Conservation (phyloP, 2,888 invertebrate genomes). For the Drepana falcataria region DNA sequence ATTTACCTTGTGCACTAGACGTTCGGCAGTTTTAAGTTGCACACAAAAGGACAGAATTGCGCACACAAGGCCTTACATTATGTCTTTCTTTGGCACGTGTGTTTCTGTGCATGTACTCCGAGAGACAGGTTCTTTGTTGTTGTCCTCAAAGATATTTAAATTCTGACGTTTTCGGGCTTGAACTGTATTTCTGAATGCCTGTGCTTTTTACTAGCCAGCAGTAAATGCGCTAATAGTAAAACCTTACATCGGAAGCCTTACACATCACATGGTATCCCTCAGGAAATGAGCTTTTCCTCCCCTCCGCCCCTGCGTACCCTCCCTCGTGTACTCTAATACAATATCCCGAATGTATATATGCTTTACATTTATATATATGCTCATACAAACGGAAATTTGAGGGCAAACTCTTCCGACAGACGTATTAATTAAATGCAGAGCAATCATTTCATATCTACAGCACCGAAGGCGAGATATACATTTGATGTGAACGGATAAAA, state of each 20-base stretch:
- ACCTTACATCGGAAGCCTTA: neutral
- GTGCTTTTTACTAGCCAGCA: neutral
- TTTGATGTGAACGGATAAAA: no score
- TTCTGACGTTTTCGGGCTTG: no score
- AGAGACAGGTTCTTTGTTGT: no score
- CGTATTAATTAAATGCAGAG: slow-evolving; percentile 43
- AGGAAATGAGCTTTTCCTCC: neutral
- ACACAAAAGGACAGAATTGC: no score
- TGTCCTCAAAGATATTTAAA: no score
- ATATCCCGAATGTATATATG: neutral
- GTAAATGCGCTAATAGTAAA: neutral
- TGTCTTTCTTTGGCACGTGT: no score
- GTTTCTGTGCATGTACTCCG: no score
- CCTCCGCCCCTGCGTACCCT: neutral
- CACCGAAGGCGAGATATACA: neutral
- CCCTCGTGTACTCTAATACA: no score
- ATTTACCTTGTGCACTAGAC: neutral
- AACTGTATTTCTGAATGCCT: no score
- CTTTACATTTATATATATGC: neutral
- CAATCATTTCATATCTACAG: slow-evolving; percentile 16
- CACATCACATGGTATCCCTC: neutral
- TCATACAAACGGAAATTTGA: slow-evolving; percentile 36
- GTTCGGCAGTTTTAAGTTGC: neutral
- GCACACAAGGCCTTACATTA: no score
- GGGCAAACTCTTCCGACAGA: slow-evolving; percentile 36